Percentiles rank a stretch among this genome's conserved stretches.
These are phyloP conservation scores for Phrixothrix hirtus DNA, from an alignment of 2,888 invertebrate genomes.

Conservation along the genomic window DNA sequence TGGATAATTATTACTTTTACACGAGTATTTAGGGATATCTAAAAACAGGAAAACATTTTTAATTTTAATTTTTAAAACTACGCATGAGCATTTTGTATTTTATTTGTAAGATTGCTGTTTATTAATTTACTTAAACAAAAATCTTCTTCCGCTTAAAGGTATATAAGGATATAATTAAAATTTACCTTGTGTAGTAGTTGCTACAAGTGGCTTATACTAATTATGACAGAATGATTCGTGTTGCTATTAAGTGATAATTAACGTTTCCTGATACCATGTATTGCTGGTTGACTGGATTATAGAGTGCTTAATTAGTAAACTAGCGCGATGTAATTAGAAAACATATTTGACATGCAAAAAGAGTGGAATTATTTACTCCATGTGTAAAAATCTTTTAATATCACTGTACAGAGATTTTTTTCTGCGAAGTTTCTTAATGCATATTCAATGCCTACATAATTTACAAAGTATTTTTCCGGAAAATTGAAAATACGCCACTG, in stretches of 20 bases:
- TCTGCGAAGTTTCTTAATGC: neutral
- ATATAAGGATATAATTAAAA: no score
- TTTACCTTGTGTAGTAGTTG: neutral
- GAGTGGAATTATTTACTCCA: conserved; percentile 7
- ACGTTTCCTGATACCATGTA: conserved; percentile 23
- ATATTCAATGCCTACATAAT: conserved; percentile 9
- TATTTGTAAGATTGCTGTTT: no score
- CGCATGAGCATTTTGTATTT: no score
- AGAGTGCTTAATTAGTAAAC: conserved; percentile 24
- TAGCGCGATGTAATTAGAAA: conserved; percentile 22
- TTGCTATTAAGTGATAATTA: conserved; percentile 27
- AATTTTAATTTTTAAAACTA: no score
- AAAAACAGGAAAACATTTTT: no score
- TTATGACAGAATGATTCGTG: conserved; percentile 26
- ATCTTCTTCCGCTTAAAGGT: no score
- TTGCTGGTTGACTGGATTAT: conserved; percentile 20
- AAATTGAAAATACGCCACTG: conserved; percentile 15
- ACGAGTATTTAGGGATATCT: no score
- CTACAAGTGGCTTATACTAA: conserved; percentile 25
- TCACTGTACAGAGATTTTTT: neutral
- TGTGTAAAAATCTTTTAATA: neutral
- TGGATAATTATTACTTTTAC: no score
- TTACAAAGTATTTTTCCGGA: conserved; percentile 10
- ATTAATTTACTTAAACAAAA: no score
- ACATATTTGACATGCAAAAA: conserved; percentile 16